Base-by-base conservation (phyloP, 2,113 vertebrate species). In the Hepsetus odoe region DNA sequence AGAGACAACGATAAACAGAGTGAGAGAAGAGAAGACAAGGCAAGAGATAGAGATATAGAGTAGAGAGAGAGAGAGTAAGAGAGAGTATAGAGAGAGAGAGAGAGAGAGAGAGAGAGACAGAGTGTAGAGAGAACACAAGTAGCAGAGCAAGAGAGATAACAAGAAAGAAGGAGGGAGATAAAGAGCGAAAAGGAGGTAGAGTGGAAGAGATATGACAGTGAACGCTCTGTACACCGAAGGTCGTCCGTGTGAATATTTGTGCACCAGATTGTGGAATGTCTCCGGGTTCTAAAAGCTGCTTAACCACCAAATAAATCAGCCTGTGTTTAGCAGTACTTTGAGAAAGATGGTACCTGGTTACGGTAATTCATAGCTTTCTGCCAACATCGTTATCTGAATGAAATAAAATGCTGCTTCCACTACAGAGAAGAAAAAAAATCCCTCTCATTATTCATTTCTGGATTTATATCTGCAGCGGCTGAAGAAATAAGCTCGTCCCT, bases 301-400 rank as follows among this genome's bases (percentile, higher is more conserved):
- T 58, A 67, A 51, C 53, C 53, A 74, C 26, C 28, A 69, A 74
- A 69, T 62, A 80, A 80, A 74, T 35, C 65, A 40, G 2, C 22
- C 14, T 18, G 35, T 24, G 30, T 18, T 42, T 74, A 53, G 59
- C 18, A 49, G 51, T 62, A 40, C 24, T 35, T 20, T 16, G n/a
- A 38, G 62, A 73, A 66, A 55, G 35, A 73, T 11, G 40, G 18
- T 46, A 32, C 35, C 44, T 40, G 64, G 20, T 49, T 30, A 26
- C 20, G 49, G 28, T 49, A 32, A 26, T 80, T 51, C 38, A 40
- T 53, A 46, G 65, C 30, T 35, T n/a, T 49, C 30, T 70, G 44
- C 26, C 33, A 75, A 28, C 49, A 40, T 56, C 26, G 53, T 53
- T 77, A 68, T 56, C 53, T 35, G 64, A 68, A 77, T 67, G 53